Conservation (phyloP, 2,797 vertebrate species). For the Periophthalmus magnuspinnatus region DNA sequence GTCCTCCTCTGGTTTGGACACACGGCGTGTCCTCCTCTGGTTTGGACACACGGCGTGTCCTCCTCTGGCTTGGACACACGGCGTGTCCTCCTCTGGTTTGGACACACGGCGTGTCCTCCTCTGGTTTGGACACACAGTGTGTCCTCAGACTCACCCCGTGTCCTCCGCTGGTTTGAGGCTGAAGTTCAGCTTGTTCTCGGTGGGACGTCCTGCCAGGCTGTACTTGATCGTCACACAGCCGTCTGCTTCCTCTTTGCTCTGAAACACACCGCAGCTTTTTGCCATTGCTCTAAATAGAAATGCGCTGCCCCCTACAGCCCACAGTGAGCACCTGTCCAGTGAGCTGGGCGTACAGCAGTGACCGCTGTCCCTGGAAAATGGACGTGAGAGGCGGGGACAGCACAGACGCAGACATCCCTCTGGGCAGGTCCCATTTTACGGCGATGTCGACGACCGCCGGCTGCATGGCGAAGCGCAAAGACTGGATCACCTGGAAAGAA, state of each 20-base stretch:
- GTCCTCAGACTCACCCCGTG: conserved; percentile 57
- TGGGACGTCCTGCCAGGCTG: conserved; percentile 66
- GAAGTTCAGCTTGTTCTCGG: conserved; percentile 70
- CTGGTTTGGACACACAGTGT: no score
- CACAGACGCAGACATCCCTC: conserved; percentile 59
- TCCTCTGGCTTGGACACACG: no score
- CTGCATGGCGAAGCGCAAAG: conserved; percentile 79
- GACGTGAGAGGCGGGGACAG: conserved; percentile 74
- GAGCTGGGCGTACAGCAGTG: conserved; percentile 75
- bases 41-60: no score
- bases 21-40: no score
- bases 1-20: no score
- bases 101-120: no score
- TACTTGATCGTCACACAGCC: conserved; percentile 74
- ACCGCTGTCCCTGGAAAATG: conserved; percentile 81
- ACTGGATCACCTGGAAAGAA: conserved; percentile 76
- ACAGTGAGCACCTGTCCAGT: conserved; percentile 60
- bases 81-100: no score
- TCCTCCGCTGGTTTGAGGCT: conserved; percentile 63
- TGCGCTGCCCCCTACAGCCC: not conserved
- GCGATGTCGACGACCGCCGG: conserved; percentile 66
- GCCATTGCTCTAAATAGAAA: not conserved
- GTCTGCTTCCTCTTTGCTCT: conserved; percentile 61
- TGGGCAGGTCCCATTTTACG: conserved; percentile 74
- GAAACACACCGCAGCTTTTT: conserved; percentile 3